These are phyloP conservation scores for Neotoma lepida DNA, from an alignment of 2,113 vertebrate genomes.

Conservation along the genomic window DNA sequence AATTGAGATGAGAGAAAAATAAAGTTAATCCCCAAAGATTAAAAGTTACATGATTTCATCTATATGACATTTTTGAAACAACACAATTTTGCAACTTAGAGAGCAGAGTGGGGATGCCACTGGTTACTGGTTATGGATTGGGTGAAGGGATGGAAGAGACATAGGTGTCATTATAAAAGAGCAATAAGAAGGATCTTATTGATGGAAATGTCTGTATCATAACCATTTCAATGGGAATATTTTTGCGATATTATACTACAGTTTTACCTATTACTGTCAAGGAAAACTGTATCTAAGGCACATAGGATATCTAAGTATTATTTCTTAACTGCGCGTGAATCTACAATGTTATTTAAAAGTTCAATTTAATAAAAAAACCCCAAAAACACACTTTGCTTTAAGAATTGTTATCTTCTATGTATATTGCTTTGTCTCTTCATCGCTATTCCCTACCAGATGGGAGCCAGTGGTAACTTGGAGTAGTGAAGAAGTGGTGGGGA, in stretches of 20 bases:
- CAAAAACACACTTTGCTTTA: background rate
- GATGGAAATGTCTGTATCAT: conserved; percentile 7
- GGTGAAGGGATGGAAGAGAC: background rate
- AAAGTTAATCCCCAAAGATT: background rate
- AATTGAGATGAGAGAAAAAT: conserved; percentile 24
- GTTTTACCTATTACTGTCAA: conserved; percentile 31
- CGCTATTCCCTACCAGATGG: background rate
- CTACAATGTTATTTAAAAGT: conserved; percentile 19
- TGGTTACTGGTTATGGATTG: background rate
- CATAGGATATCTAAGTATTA: background rate
- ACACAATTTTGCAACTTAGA: conserved; percentile 42
- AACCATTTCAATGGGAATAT: background rate
- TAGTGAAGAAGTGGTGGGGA: conserved; percentile 11
- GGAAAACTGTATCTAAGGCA: background rate
- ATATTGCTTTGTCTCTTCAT: background rate
- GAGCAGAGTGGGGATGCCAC: background rate
- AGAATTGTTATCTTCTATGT: conserved; percentile 14
- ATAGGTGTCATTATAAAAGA: background rate
- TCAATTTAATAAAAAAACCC: conserved; percentile 19
- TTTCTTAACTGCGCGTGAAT: background rate
- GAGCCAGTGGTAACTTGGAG: background rate
- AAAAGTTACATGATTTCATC: conserved; percentile 32
- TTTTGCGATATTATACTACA: background rate
- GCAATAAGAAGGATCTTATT: background rate
- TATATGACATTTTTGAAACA: conserved; percentile 53